Base-by-base conservation (phyloP, 1,140 invertebrate genomes). In the Sesamia nonagrioides region DNA sequence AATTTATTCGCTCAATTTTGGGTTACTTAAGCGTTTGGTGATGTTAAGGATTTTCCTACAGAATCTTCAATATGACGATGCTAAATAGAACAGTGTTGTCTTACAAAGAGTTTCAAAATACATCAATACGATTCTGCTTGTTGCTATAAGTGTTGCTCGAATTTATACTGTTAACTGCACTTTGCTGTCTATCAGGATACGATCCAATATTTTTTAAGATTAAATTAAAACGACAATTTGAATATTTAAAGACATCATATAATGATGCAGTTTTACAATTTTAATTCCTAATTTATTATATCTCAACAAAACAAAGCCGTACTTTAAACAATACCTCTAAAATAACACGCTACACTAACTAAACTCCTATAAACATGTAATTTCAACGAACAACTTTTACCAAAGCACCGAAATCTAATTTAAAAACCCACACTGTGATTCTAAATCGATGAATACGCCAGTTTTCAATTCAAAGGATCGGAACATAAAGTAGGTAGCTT, bases 381-480 rank as follows among this genome's bases (percentile, higher is more conserved):
- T 8, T 66, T 42, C 5, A 40, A 6, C n/a, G 5, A 42, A 13
- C 18, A 66, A 66, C 8, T 66, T 42, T 21, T 1, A 11, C 66
- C 6, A 48, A 69, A 69, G 4, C 8, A 50, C 18, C 21, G 21
- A 33, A 7, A 50, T 15, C 7, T n/a, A 5, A 11, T 54, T 52
- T 71, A 35, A 18, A 52, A 37, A 37, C 18, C 54, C 27, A 33
- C 18, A 48, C 66, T 58, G 6, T 52, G n/a, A 54, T n/a, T 37
- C 48, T 11, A 33, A 71, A 71, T 54, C 27, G 33, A 37, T 37
- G 37, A 40, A 37, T 37, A 50, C 48, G 48, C 21, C 50, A 54
- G 50, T 37, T 71, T 54, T 71, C 68, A 71, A 71, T n/a, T 52
- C 45, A 71, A 35, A 71, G 68, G 27, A 54, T 37, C 48, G 1